Percentiles rank a stretch among this genome's conserved stretches.
Evolutionary conservation across 2,113 vertebrate genomes (phyloP).

Genomic region (Erythrolamprus reginae): DNA sequence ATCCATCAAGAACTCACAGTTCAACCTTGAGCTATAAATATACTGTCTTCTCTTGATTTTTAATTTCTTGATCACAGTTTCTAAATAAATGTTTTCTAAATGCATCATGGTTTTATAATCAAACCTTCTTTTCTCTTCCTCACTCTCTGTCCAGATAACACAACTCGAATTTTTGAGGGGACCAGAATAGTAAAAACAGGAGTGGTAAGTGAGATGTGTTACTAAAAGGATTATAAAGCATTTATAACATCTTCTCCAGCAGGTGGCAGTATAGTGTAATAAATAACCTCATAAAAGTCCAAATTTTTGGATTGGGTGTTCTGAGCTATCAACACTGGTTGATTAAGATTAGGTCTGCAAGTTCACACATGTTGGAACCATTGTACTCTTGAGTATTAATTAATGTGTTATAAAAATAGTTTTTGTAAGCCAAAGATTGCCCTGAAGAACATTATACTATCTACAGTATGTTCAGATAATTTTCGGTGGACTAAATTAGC

Average conservation of each 20-base stretch:
- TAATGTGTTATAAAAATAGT: background rate
- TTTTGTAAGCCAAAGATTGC: background rate
- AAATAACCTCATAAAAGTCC: slow-evolving; percentile 27
- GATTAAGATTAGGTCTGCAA: background rate
- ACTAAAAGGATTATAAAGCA: background rate
- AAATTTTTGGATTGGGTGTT: background rate
- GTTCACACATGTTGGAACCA: background rate
- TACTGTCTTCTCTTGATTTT: background rate
- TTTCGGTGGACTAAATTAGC: slow-evolving; percentile 25
- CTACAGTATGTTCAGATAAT: slow-evolving; percentile 7
- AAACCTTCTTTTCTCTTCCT: slow-evolving; percentile 36
- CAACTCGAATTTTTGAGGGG: slow-evolving; percentile 95
- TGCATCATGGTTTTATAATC: background rate
- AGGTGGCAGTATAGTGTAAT: slow-evolving; percentile 66
- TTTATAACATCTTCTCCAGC: slow-evolving; percentile 31
- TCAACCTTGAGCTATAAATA: background rate
- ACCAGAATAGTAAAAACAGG: slow-evolving; percentile 96
- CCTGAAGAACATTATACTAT: background rate
- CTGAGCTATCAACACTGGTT: background rate
- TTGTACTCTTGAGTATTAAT: background rate
- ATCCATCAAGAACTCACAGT: background rate
- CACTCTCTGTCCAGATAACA: slow-evolving; percentile 78
- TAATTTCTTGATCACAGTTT: background rate
- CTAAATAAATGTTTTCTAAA: background rate
- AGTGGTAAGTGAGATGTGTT: slow-evolving; percentile 80